Conservation (phyloP, 2,888 invertebrate genomes). For the Athalia rosae region DNA sequence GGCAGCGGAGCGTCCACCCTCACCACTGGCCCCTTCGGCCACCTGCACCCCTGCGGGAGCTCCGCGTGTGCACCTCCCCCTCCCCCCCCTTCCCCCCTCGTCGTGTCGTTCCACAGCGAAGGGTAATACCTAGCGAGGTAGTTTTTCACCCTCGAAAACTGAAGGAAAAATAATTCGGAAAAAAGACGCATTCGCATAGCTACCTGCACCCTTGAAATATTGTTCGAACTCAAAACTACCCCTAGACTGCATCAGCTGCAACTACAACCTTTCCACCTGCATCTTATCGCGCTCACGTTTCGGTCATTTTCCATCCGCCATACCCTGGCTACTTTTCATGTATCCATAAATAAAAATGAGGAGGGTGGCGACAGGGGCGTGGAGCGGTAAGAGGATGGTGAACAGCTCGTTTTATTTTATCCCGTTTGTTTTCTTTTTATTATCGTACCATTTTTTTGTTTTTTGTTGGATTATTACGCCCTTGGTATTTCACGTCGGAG, state of each 20-base stretch:
- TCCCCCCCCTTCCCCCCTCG: too few species aligned
- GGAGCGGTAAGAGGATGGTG: too few species aligned
- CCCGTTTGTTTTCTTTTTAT: too few species aligned
- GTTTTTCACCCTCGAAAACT: neutral
- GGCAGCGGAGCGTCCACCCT: neutral
- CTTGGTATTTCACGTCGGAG: too few species aligned
- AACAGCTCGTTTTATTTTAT: too few species aligned
- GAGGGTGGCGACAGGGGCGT: neutral
- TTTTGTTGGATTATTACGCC: too few species aligned
- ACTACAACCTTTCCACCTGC: neutral
- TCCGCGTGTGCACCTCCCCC: too few species aligned
- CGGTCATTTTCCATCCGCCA: neutral
- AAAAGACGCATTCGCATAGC: constrained; percentile 3
- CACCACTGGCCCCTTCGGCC: neutral
- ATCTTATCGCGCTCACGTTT: too few species aligned
- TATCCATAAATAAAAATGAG: neutral
- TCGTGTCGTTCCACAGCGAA: too few species aligned
- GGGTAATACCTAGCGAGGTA: too few species aligned
- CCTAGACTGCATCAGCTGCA: neutral
- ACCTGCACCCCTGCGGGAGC: neutral
- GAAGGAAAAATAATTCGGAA: constrained; percentile 9
- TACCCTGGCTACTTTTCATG: neutral
- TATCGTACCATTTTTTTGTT: too few species aligned
- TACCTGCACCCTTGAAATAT: neutral
- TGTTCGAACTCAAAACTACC: neutral